phyloP scores from a whole-genome alignment of 2,888 invertebrate genomes.

The Margaritifera margaritifera region DNA sequence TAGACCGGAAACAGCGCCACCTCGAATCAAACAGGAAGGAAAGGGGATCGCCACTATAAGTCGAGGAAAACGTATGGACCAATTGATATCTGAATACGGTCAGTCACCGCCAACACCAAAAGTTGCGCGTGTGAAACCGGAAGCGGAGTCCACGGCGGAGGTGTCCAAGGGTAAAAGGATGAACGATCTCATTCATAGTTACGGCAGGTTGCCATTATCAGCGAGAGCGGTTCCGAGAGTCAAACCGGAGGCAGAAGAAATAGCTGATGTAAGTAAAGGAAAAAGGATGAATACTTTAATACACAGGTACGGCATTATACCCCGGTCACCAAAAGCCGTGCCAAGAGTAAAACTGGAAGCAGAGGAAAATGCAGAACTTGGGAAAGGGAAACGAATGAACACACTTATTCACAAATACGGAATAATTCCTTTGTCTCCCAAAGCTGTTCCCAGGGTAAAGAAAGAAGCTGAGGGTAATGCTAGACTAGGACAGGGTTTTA shows the following conservation, averaged over 20 bases:
- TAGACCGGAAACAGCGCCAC: slow-evolving; percentile 53
- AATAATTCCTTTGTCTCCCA: slow-evolving; percentile 27
- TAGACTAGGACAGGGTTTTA: slow-evolving; percentile 42
- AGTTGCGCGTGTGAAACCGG: slow-evolving; percentile 56
- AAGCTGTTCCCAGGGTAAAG: slow-evolving; percentile 50
- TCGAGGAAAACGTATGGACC: slow-evolving; percentile 52
- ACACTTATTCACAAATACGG: slow-evolving; percentile 49
- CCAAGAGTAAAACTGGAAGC: slow-evolving; percentile 56
- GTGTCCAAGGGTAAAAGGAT: slow-evolving; percentile 53
- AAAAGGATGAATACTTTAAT: slow-evolving; percentile 52
- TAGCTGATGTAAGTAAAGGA: slow-evolving; percentile 48
- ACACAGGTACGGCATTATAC: slow-evolving; percentile 45
- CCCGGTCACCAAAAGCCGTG: slow-evolving; percentile 41
- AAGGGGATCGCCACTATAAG: slow-evolving; percentile 46
- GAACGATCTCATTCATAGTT: slow-evolving; percentile 45
- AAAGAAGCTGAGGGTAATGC: slow-evolving; percentile 49
- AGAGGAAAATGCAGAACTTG: slow-evolving; percentile 48
- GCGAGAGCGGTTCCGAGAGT: slow-evolving; percentile 47
- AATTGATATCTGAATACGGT: slow-evolving; percentile 54
- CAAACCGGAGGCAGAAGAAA: slow-evolving; percentile 45
- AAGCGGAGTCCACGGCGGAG: slow-evolving; percentile 51
- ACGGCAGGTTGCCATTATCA: slow-evolving; percentile 37
- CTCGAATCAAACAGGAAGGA: slow-evolving; percentile 55
- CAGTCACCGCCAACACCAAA: slow-evolving; percentile 38
- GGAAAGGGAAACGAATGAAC: slow-evolving; percentile 51